A percentile compares a stretch with the other conserved stretches of the same genome.
These are phyloP conservation scores for Zoanthus gigantus DNA, from an alignment of 92 coral and sea anemone species.

Conservation along the genomic window DNA sequence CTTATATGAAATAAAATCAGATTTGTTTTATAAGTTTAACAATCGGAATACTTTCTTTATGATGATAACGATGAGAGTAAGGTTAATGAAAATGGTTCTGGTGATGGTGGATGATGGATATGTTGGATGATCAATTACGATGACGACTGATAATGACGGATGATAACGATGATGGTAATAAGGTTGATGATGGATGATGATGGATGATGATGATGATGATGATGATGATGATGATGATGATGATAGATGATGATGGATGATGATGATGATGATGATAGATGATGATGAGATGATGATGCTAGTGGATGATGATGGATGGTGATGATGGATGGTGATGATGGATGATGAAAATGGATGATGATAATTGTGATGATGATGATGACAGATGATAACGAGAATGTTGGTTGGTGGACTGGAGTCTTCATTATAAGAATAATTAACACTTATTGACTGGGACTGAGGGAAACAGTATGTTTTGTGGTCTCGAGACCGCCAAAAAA, in stretches of 20 bases:
- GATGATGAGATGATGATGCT: too few species aligned
- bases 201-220: too few species aligned
- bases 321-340: background rate
- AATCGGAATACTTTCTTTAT: too few species aligned
- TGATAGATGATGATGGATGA: background rate
- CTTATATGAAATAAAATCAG: too few species aligned
- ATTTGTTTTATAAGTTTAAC: too few species aligned
- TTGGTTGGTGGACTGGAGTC: too few species aligned
- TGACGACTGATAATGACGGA: background rate
- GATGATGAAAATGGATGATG: background rate
- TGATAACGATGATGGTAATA: background rate
- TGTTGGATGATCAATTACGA: background rate
- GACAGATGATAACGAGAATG: background rate
- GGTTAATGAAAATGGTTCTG: background rate
- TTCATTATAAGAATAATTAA: background rate
- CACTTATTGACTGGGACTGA: too few species aligned
- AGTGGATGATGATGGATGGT: background rate
- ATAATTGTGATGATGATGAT: too few species aligned
- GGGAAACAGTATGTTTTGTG: too few species aligned
- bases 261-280: too few species aligned
- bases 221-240: background rate
- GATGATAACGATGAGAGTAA: background rate
- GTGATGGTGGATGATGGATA: background rate
- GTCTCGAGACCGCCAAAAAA: too few species aligned
- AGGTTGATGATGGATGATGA: background rate